A percentile compares a stretch with the other conserved stretches of the same genome.
phyloP scores from a whole-genome alignment of 2,888 invertebrate species.

The Dolichomitus sp. region DNA sequence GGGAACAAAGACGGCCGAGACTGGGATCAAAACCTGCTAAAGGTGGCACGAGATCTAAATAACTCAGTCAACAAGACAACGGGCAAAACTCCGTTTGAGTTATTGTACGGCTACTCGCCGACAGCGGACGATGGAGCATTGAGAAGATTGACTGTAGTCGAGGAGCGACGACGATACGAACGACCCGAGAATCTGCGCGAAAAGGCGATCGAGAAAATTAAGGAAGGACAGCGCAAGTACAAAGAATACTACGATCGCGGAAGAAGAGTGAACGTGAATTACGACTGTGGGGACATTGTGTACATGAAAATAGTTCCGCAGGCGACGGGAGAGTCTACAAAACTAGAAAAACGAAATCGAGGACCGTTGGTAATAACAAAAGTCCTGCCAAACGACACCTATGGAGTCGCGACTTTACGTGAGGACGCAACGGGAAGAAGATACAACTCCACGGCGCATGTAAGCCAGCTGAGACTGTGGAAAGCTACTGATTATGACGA shows the following conservation, averaged over 20 bases:
- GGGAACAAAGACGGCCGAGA: conserved; percentile 39
- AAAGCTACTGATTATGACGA: not conserved
- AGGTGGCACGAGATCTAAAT: conserved; percentile 32
- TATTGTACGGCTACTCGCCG: conserved; percentile 56
- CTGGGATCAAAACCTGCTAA: conserved; percentile 43
- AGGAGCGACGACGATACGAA: conserved; percentile 40
- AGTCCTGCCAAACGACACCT: conserved; percentile 43
- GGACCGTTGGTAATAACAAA: conserved; percentile 42
- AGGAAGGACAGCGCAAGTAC: conserved; percentile 32
- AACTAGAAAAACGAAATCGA: conserved; percentile 38
- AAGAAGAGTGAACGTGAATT: conserved; percentile 33
- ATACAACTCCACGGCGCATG: conserved; percentile 32
- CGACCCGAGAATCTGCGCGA: conserved; percentile 45
- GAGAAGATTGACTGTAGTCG: conserved; percentile 31
- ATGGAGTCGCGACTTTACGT: conserved; percentile 35
- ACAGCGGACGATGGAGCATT: conserved; percentile 26
- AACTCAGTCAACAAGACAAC: conserved; percentile 66
- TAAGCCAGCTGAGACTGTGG: conserved; percentile 37
- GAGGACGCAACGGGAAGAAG: conserved; percentile 38
- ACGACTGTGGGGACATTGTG: conserved; percentile 47
- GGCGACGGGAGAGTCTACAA: conserved; percentile 44
- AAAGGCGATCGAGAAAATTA: conserved; percentile 40
- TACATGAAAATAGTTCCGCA: conserved; percentile 39
- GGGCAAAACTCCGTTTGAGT: conserved; percentile 62
- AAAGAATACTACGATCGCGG: conserved; percentile 44